Evolutionary conservation across 2,113 vertebrate genomes (phyloP), one percentile per base, ranked within the genome.

Genomic region (Hypomesus transpacificus): DNA sequence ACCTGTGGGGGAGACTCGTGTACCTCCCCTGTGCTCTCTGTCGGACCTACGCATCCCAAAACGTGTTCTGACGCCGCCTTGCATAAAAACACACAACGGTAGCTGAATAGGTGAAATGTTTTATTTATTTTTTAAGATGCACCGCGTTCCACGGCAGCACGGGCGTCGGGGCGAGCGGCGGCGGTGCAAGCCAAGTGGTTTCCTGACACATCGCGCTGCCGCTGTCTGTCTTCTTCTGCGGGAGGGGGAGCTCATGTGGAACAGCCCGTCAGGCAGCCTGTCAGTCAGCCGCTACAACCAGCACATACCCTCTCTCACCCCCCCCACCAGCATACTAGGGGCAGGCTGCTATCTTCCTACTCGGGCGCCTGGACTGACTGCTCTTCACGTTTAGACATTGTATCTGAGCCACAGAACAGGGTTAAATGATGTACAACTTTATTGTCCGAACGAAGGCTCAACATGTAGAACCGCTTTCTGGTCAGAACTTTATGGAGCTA

Each of bases 201-300:
- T 22, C 66, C 46, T 69, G 66, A 72, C 50, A 69, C 3, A 22
- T 34, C 14, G 16, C n/a, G 66, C 62, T 31, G 56, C 50, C 52
- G 62, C 62, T 54, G 18, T n/a, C 17, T 57, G 64, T 24, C 54
- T 61, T 4, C 7, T 6, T 39, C 53, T 22, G 9, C 4, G 53
- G 26, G 54, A 11, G 22, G 46, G 65, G 18, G 51, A 79, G 31
- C 39, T 63, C 64, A 14, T 31, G 71, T 59, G 70, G 73, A 73
- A 70, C 56, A 4, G 60, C 24, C 70, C 60, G 73, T 74, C 79
- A 76, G 34, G 24, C n/a, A 24, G 46, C 68, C 64, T 78, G 78
- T 76, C 70, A 68, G 3, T 84, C 76, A 28, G 16, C 61, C 34
- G 9, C n/a, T 56, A 57, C 64, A 56, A 61, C 62, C 8, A 1